phyloP scores from a whole-genome alignment of 2,113 vertebrate species.

The Gorsachius goisagi region DNA sequence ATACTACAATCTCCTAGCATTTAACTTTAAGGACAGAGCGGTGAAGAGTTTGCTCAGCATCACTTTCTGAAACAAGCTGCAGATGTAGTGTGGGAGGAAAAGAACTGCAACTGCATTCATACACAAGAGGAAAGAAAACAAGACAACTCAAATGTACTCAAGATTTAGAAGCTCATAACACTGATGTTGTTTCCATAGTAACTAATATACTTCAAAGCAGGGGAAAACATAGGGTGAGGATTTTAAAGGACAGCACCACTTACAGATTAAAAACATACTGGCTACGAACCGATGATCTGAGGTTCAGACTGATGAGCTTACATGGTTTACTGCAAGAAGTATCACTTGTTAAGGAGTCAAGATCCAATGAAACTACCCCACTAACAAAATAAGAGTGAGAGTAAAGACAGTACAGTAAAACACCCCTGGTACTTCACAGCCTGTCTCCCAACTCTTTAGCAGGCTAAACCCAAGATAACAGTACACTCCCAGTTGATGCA shows the following conservation, averaged over 20 bases:
- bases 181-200: slow-evolving; percentile 44
- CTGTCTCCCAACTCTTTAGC: not conserved
- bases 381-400: not conserved
- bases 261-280: not conserved
- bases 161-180: slow-evolving; percentile 6
- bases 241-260: not conserved
- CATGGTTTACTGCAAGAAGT: not conserved
- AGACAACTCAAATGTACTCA: not conserved
- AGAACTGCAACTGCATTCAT: slow-evolving; percentile 9
- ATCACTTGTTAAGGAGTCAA: not conserved
- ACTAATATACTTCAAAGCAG: slow-evolving; percentile 34
- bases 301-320: not conserved
- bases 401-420: not conserved
- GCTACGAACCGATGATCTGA: not conserved
- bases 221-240: not conserved
- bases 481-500: not conserved
- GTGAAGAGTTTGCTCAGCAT: not conserved
- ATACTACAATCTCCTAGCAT: not conserved
- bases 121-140: slow-evolving; percentile 16
- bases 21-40: not conserved
- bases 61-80: not conserved
- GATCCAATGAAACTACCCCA: not conserved
- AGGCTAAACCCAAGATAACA: not conserved
- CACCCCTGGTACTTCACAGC: not conserved
- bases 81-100: slow-evolving; percentile 1